Percentiles rank a stretch among this genome's conserved stretches.
Conservation (phyloP, 2,888 invertebrate genomes). For the Adineta ricciae region DNA sequence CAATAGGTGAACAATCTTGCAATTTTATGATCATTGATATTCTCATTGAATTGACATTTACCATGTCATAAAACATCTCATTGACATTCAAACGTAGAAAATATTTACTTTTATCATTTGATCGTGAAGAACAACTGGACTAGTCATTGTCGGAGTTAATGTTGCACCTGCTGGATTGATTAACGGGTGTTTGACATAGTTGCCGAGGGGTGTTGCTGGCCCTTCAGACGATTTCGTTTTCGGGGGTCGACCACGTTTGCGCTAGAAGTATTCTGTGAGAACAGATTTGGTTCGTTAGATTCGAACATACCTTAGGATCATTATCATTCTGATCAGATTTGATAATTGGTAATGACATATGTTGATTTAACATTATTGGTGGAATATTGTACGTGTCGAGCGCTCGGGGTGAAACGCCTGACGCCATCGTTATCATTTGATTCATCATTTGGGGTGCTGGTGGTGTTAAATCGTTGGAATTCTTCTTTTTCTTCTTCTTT, state of each 20-base stretch:
- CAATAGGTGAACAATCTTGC: no score
- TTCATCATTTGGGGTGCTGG: background rate
- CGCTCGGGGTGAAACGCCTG: background rate
- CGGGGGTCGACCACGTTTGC: conserved; percentile 19
- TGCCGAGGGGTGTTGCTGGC: background rate
- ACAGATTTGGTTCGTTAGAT: background rate
- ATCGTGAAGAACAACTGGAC: background rate
- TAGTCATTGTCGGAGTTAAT: background rate
- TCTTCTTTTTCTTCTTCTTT: conserved; percentile 12
- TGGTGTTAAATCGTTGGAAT: background rate
- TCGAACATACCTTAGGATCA: background rate
- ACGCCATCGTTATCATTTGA: background rate
- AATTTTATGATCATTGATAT: no score
- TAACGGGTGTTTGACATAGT: background rate
- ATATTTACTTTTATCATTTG: background rate
- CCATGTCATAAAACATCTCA: no score
- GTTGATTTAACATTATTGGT: background rate
- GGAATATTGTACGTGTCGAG: background rate
- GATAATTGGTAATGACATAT: conserved; percentile 1
- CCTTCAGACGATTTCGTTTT: conserved; percentile 1
- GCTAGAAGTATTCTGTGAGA: background rate
- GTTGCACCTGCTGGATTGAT: background rate
- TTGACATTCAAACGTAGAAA: no score
- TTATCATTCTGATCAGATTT: conserved; percentile 8
- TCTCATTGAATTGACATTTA: no score